Conservation (phyloP, 2,113 vertebrate genomes). For the Pseudolaguvia tuberculata region DNA sequence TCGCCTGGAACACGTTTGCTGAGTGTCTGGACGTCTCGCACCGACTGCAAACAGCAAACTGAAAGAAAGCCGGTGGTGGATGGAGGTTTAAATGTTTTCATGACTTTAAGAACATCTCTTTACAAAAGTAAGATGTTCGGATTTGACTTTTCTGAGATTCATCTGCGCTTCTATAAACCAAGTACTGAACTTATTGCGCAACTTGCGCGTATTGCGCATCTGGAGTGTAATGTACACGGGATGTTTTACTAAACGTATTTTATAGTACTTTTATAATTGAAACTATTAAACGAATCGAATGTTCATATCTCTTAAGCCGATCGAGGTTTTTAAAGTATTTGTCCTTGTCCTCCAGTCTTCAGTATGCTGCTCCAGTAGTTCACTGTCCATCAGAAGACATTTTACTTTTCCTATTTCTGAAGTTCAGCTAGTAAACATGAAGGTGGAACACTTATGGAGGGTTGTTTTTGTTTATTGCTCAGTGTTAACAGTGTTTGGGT, state of each 20-base stretch:
- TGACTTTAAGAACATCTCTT: neutral
- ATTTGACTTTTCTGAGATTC: neutral
- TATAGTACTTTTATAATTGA: neutral
- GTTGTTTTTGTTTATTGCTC: slow-evolving; percentile 69
- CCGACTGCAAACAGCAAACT: neutral
- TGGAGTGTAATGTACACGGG: neutral
- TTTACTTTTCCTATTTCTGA: slow-evolving; percentile 8
- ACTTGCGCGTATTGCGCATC: too few species aligned
- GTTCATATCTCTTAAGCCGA: neutral
- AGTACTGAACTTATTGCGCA: neutral
- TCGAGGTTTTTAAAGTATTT: slow-evolving; percentile 7
- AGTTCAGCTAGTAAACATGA: slow-evolving; percentile 65
- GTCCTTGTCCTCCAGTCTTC: neutral
- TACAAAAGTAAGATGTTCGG: neutral
- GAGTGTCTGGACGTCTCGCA: neutral
- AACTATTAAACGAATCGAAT: neutral
- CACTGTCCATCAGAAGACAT: slow-evolving; percentile 29
- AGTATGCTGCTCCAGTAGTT: slow-evolving; percentile 20
- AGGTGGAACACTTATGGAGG: slow-evolving; percentile 61
- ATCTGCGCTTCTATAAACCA: neutral
- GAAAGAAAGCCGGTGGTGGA: neutral
- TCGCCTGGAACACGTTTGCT: neutral
- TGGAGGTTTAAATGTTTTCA: neutral
- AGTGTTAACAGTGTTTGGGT: slow-evolving; percentile 68
- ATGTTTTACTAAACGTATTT: neutral